These are phyloP conservation scores for Eristalinus sepulchralis DNA, from an alignment of 2,888 invertebrate genomes.

Conservation along the genomic window DNA sequence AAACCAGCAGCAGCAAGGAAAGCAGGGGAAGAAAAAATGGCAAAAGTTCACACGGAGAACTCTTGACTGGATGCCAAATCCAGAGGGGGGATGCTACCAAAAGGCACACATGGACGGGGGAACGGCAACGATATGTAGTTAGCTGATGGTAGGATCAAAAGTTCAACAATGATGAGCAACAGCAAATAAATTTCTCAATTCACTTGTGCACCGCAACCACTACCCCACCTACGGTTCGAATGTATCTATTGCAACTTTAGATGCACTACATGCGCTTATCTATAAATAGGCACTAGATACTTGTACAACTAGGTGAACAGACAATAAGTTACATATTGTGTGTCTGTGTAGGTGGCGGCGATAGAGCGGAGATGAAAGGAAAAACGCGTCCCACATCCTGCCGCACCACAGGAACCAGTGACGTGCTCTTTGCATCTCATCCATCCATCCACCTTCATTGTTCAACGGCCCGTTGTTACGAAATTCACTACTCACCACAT, in stretches of 20 bases:
- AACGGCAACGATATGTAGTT: background rate
- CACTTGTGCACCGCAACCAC: background rate
- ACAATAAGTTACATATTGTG: constrained; percentile 2
- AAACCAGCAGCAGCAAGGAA: background rate
- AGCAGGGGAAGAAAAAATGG: background rate
- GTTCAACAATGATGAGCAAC: constrained; percentile 57
- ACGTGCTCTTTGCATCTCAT: background rate
- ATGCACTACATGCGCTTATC: constrained; percentile 23
- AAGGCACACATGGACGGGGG: background rate
- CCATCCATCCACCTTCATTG: background rate
- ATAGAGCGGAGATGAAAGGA: constrained; percentile 15
- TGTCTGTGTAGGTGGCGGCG: background rate
- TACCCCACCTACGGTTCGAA: constrained; percentile 4
- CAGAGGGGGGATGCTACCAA: background rate
- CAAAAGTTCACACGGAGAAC: constrained; percentile 24
- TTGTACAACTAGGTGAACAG: constrained; percentile 48
- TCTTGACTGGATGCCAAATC: constrained; percentile 46
- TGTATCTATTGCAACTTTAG: constrained; percentile 39
- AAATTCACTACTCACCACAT: constrained; percentile 41
- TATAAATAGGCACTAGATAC: constrained; percentile 47
- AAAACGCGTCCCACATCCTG: constrained; percentile 6
- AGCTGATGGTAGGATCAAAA: constrained; percentile 33
- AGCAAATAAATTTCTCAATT: constrained; percentile 35
- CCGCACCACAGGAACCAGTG: background rate
- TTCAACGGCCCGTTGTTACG: constrained; percentile 23